Evolutionary conservation across 2,113 vertebrate species (phyloP), one percentile per base, ranked within the genome.

Genomic region (Indri indri): DNA sequence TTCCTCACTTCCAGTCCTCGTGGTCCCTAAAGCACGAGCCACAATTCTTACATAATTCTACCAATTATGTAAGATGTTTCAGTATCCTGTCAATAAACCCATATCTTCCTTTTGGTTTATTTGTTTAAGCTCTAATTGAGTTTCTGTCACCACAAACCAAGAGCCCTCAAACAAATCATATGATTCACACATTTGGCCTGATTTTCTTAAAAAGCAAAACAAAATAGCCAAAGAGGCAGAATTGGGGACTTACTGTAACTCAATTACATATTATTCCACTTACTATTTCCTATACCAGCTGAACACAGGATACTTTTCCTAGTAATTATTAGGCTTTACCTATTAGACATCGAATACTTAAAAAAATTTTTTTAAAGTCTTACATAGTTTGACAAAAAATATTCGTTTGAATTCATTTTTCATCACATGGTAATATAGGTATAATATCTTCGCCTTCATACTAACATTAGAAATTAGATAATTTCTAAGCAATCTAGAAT

Each of bases 111-210:
- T 73, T 40, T 79, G 42, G 40, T 88, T 61, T 82, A 40, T 86
- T 81, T 85, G 32, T 66, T 83, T 61, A 90, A 95, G 68, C 37
- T 77, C 27, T 90, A 61, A 63, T n/a, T 91, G 34, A 66, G 52
- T 83, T 90, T 92, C 63, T 74, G 47, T 94, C 70, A 91, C 25
- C 16, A 87, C 8, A 27, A 92, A 83, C 68, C 63, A 71, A 91
- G 30, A 91, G 81, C 93, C 76, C 76, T 93, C 40, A 91, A 91
- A 95, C 54, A 90, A 91, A 84, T 65, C 63, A 61, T 13, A 57
- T 74, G 32, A 91, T 81, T 81, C 45, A 80, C 57, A 79, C 34
- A 91, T 66, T 90, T 23, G 54, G 52, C 16, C 16, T 91, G n/a
- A 65, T 76, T 87, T 91, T 66, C 73, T 76, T 91, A 73, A 92